phyloP scores from a whole-genome alignment of 2,113 vertebrate species.

The Chaenogobius annularis region DNA sequence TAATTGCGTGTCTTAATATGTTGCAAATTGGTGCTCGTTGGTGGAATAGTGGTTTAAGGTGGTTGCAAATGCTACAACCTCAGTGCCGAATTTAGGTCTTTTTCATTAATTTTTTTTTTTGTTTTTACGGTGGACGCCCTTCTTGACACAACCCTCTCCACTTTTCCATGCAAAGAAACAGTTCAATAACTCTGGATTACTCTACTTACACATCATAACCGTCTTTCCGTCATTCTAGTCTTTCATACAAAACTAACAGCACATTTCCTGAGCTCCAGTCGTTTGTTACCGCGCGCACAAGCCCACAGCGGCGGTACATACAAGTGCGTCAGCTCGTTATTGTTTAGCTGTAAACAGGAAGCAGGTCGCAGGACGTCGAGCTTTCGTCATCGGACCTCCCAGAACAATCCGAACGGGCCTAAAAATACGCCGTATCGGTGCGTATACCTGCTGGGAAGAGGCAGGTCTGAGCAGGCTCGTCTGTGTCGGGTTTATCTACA shows the following conservation, averaged over 20 bases:
- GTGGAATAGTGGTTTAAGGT: too few relatives aligned
- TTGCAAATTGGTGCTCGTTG: too few relatives aligned
- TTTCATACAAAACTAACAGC: background rate
- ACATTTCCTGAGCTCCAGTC: background rate
- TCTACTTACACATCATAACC: background rate
- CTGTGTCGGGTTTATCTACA: conserved; percentile 18
- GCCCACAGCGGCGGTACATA: conserved; percentile 35
- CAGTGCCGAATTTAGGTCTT: too few relatives aligned
- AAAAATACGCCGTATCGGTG: conserved; percentile 54
- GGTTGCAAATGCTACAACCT: too few relatives aligned
- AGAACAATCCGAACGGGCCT: conserved; percentile 56
- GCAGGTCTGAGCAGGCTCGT: conserved; percentile 16
- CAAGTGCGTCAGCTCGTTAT: conserved; percentile 58
- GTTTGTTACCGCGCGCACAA: conserved; percentile 11
- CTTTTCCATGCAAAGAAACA: too few relatives aligned
- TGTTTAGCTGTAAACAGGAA: conserved; percentile 72
- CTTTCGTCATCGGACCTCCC: conserved; percentile 62
- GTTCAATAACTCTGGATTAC: too few relatives aligned
- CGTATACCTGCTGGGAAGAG: conserved; percentile 11
- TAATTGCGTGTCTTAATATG: too few relatives aligned
- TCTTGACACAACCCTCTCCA: too few relatives aligned
- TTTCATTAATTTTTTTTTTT: too few relatives aligned
- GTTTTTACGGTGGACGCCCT: too few relatives aligned
- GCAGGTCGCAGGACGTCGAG: conserved; percentile 35
- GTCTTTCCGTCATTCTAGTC: background rate